Base-by-base conservation (phyloP, 2,797 vertebrate genomes). In the Dipus sagitta region DNA sequence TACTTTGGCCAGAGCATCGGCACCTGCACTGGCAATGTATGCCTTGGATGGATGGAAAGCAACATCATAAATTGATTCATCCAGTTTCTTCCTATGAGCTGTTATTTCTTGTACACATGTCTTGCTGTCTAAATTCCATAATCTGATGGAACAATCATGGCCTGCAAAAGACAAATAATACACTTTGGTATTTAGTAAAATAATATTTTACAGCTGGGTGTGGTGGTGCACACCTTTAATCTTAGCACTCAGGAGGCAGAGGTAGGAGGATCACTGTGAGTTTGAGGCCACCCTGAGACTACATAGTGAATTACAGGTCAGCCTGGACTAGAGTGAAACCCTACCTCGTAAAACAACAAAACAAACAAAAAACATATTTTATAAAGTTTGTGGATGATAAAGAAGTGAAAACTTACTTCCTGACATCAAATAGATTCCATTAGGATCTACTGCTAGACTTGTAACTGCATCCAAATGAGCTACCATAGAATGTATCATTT, bases 31-130 rank as follows among this genome's bases (percentile, higher is more conserved):
- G 97, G 99, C 99, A 97, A 99, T 99, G 97, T 99, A 99, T 85
- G 99, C 99, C 99, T 99, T 99, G 96, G 99, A 99, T 3, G 99
- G 99, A 98, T 99, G 99, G 98, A 99, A 99, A 98, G 99, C 99
- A 98, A 99, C 99, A 95, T 99, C 99, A 77, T 99, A 99, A 98
- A 99, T 99, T 79, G 99, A 99, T 98, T 99, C 99, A 96, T 99
- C 99, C 70, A 99, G 98, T 98, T 99, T 99, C 98, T 99, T 99
- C 94, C 99, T 98, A 98, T 99, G 99, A 95, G 99, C 99, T 3
- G 99, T 99, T 98, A 99, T 99, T 98, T 99, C 99, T 98, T 99
- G 99, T 30, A 99, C 99, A 93, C 99, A 99, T 0, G 99, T 99
- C 98, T 99, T 99, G 98, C 99, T 99, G 98, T 99, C 99, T 96